These are phyloP conservation scores for Furnarius figulus DNA, from an alignment of 2,113 vertebrate genomes.

Conservation along the genomic window DNA sequence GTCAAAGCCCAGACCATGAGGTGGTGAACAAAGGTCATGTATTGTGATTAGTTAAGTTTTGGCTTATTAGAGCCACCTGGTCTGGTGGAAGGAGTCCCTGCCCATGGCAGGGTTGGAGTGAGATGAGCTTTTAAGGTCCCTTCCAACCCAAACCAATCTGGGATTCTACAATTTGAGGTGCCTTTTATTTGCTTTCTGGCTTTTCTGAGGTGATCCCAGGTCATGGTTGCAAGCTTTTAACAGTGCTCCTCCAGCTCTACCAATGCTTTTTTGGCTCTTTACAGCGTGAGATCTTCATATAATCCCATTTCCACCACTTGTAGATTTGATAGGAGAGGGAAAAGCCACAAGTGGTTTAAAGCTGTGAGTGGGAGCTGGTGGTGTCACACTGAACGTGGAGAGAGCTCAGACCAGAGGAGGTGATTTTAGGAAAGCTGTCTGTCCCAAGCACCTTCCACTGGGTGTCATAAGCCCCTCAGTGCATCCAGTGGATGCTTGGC, in stretches of 20 bases:
- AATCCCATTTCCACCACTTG: background rate
- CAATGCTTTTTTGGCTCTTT: background rate
- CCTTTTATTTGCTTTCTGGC: background rate
- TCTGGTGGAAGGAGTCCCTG: background rate
- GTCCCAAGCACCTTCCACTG: background rate
- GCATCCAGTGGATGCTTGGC: background rate
- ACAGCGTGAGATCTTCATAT: accelerated
- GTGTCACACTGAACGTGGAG: background rate
- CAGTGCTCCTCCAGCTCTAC: background rate
- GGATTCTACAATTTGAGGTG: background rate
- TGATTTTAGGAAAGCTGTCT: background rate
- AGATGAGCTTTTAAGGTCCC: background rate
- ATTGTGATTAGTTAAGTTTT: background rate
- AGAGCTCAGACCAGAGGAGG: background rate
- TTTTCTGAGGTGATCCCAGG: background rate
- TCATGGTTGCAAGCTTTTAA: accelerated
- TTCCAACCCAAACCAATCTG: background rate
- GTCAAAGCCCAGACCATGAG: background rate
- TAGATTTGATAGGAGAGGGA: background rate
- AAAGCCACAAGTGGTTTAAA: background rate
- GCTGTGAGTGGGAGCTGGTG: background rate
- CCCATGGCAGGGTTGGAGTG: background rate
- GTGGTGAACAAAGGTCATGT: accelerated
- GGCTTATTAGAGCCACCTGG: background rate
- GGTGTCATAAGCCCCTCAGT: background rate